Evolutionary conservation across 2,888 invertebrate genomes (phyloP), one percentile per base, ranked within the genome.

Genomic region (Calameuta idolon): DNA sequence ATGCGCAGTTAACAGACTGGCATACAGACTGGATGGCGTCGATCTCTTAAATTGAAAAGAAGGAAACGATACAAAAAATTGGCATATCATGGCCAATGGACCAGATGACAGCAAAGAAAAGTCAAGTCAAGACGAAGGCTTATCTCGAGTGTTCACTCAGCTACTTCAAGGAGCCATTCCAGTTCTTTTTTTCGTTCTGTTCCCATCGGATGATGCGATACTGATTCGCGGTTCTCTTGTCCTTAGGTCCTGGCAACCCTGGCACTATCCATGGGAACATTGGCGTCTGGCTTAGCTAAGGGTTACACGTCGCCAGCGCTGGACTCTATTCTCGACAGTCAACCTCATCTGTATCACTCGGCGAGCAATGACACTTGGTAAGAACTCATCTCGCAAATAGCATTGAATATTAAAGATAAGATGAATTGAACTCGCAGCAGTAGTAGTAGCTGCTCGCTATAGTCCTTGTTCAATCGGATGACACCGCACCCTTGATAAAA

Each of bases 281-380:
- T 96, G 85, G 95, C 96, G 3, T 96, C 96, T 0, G 96, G 96
- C 0, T 93, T 96, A 76, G 95, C 96, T 82, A 96, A 96, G 90
- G 96, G 96, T 12, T 96, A 96, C 93, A 96, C 96, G 91, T 96
- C 96, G 1, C 96, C 96, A 1, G 96, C 96, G 3, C 94, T 96
- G 81, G 96, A 96, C 31, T 96, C 96, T 0, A 94, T 96, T 88
- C 94, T 95, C 81, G 95, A 95, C 87, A 94, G 94, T 80, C 92
- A 94, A 75, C 90, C 90, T 76, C 90, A 90, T 75, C 87, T 90
- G 69, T 90, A 91, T 82, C 89, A 87, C 79, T 85, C 89, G 69
- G 82, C 87, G 37, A 87, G 86, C 82, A 91, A 90, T 82, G 88
- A 88, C 82, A 91, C 91, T 31, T 90, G 90, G 91, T 91, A 82